phyloP scores from a whole-genome alignment of 2,113 vertebrate species.

The Hymenochirus boettgeri region DNA sequence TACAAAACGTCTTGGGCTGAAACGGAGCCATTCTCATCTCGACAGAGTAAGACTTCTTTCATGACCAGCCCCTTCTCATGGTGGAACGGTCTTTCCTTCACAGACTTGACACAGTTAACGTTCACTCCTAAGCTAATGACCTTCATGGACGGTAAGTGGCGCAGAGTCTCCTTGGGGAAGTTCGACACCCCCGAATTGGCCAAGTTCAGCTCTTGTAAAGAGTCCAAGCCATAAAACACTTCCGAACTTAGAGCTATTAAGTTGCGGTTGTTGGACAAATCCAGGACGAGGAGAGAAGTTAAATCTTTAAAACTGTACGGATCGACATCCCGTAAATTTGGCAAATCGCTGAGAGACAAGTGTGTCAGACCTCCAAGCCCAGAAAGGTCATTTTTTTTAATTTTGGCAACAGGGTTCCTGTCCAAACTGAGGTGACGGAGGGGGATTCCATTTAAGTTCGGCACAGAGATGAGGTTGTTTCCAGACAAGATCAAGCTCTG shows the following conservation, averaged over 20 bases:
- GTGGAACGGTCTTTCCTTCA: slow-evolving; percentile 83
- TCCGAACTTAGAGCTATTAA: slow-evolving; percentile 64
- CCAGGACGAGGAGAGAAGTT: slow-evolving; percentile 77
- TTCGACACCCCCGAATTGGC: slow-evolving; percentile 67
- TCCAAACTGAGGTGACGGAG: slow-evolving; percentile 85
- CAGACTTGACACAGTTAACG: slow-evolving; percentile 76
- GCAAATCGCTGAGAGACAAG: slow-evolving; percentile 76
- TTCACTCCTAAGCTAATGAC: slow-evolving; percentile 71
- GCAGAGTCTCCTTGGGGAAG: slow-evolving; percentile 70
- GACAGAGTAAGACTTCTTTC: slow-evolving; percentile 75
- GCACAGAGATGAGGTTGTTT: slow-evolving; percentile 69
- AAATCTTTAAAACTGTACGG: slow-evolving; percentile 73
- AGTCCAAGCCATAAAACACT: slow-evolving; percentile 72
- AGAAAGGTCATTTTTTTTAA: slow-evolving; percentile 66
- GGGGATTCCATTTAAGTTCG: slow-evolving; percentile 69
- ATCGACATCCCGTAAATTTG: slow-evolving; percentile 60
- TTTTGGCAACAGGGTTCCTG: slow-evolving; percentile 68
- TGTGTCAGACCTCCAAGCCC: slow-evolving; percentile 76
- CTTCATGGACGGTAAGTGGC: slow-evolving; percentile 78
- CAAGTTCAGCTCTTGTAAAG: slow-evolving; percentile 86
- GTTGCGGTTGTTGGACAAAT: slow-evolving; percentile 78
- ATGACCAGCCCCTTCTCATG: slow-evolving; percentile 70
- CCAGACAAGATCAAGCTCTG: slow-evolving; percentile 81
- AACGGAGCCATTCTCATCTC: slow-evolving; percentile 45
- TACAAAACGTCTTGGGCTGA: slow-evolving; percentile 53